Percentiles rank a stretch among this genome's conserved stretches.
These are phyloP conservation scores for Pammene fasciana DNA, from an alignment of 2,888 invertebrate genomes.

Conservation along the genomic window DNA sequence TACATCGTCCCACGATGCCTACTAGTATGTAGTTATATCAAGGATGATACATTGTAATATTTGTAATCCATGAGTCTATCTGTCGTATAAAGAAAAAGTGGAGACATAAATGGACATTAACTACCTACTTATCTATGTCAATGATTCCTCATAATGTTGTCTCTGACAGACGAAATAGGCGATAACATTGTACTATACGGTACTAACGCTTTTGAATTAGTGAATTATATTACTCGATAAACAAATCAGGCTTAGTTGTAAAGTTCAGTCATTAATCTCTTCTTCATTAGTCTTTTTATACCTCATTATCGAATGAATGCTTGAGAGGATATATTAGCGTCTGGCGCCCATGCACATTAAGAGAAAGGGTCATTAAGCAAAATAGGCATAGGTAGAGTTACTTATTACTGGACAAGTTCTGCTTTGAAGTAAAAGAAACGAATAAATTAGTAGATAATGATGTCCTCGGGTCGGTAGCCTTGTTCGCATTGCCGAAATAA, in stretches of 20 bases:
- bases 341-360: not conserved
- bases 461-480: constrained; percentile 11
- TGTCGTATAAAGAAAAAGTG: too few species aligned
- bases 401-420: not conserved
- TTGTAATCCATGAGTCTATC: not conserved
- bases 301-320: not conserved
- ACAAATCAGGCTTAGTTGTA: not conserved
- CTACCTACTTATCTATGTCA: too few species aligned
- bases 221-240: not conserved
- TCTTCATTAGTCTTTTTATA: not conserved
- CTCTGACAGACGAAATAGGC: too few species aligned
- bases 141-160: too few species aligned
- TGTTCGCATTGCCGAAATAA: constrained; percentile 32
- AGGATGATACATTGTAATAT: not conserved
- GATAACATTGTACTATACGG: too few species aligned
- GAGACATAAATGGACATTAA: too few species aligned
- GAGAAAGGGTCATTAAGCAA: not conserved
- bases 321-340: not conserved
- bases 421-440: not conserved
- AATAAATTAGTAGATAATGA: not conserved
- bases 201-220: too few species aligned
- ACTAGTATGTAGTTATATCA: not conserved
- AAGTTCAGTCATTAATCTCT: not conserved
- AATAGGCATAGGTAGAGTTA: not conserved
- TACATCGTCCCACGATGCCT: constrained; percentile 54